These are phyloP conservation scores for Ladona fulva DNA, from an alignment of 1,140 invertebrate genomes.

Conservation along the genomic window DNA sequence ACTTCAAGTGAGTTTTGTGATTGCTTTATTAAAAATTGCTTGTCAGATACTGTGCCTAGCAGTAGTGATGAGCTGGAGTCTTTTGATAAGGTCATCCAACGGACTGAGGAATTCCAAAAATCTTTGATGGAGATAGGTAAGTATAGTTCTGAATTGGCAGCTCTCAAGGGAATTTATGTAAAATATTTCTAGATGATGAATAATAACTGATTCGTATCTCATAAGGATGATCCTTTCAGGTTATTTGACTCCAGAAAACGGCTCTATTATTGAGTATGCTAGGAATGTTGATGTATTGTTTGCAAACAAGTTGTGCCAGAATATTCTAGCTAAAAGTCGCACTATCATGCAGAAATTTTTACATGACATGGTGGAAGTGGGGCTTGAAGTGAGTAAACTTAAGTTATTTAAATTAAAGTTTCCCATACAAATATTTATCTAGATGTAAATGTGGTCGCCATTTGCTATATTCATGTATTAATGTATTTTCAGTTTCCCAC, in stretches of 20 bases:
- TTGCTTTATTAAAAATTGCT: constrained; percentile 60
- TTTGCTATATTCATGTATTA: constrained; percentile 26
- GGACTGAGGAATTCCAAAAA: constrained; percentile 57
- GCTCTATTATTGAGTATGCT: constrained; percentile 54
- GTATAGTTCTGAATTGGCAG: neutral
- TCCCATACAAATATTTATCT: constrained; percentile 11
- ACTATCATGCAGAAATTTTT: constrained; percentile 72
- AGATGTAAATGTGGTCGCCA: constrained; percentile 31
- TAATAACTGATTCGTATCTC: neutral
- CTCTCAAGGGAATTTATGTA: no score
- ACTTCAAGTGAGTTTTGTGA: constrained; percentile 53
- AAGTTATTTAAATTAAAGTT: constrained; percentile 18
- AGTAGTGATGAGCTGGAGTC: constrained; percentile 56
- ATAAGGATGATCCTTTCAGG: constrained; percentile 28
- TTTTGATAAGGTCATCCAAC: constrained; percentile 51
- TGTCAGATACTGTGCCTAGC: constrained; percentile 63
- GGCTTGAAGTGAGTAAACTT: constrained; percentile 29
- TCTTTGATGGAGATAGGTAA: constrained; percentile 47
- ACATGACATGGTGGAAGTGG: constrained; percentile 57
- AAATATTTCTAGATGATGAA: no score
- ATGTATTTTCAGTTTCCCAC: neutral
- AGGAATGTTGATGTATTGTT: constrained; percentile 69
- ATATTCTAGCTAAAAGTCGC: constrained; percentile 58
- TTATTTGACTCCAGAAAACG: constrained; percentile 42
- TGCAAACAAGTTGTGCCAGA: constrained; percentile 65